Evolutionary conservation across 1,140 invertebrate species (phyloP).

Genomic region (Drusus annulatus): DNA sequence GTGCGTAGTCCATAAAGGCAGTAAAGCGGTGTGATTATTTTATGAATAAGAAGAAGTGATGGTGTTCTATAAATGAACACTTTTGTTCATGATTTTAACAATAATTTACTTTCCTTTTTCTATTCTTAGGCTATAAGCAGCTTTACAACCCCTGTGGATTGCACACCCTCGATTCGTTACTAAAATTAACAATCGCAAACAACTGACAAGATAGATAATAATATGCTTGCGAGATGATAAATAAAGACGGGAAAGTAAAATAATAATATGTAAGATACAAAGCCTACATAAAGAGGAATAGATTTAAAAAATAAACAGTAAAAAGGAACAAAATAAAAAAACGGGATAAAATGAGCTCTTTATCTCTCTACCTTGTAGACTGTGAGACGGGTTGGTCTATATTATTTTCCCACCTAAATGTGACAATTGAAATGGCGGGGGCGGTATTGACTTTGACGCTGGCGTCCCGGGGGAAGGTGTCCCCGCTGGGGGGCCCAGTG

Average conservation of each 20-base stretch:
- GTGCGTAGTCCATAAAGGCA: too few relatives aligned
- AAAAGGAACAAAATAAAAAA: slow-evolving; percentile 50
- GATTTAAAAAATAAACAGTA: slow-evolving; percentile 40
- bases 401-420: slow-evolving; percentile 86
- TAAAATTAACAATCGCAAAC: too few relatives aligned
- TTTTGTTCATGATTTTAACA: too few relatives aligned
- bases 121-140: too few relatives aligned
- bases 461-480: slow-evolving; percentile 68
- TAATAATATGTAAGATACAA: slow-evolving; percentile 30
- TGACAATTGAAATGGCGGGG: slow-evolving; percentile 86
- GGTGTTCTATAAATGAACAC: too few relatives aligned
- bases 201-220: too few relatives aligned
- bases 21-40: too few relatives aligned
- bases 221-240: too few relatives aligned
- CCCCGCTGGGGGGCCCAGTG: slow-evolving; percentile 32
- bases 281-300: slow-evolving; percentile 38
- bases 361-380: slow-evolving; percentile 74
- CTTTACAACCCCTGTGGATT: too few relatives aligned
- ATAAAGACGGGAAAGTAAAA: background rate
- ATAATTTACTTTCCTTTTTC: too few relatives aligned
- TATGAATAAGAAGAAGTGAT: too few relatives aligned
- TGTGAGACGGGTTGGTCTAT: slow-evolving; percentile 71
- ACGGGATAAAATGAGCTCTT: slow-evolving; percentile 61
- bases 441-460: slow-evolving; percentile 75
- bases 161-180: too few relatives aligned